phyloP scores from a whole-genome alignment of 92 coral and sea anemone species.

The Heteractis magnifica region DNA sequence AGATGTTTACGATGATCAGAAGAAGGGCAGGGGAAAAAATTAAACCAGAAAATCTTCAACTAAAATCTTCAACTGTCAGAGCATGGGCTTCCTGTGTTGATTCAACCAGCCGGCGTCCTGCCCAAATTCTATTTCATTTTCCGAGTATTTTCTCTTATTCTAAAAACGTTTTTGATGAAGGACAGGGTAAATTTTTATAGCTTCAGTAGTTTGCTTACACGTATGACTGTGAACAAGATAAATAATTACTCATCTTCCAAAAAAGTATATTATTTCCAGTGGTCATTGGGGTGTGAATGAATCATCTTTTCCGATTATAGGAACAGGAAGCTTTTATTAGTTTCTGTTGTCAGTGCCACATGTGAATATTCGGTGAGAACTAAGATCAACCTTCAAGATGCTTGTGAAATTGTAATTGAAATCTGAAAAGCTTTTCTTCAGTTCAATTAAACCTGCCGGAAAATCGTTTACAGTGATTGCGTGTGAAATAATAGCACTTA shows the following conservation, averaged over 20 bases:
- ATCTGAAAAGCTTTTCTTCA: neutral
- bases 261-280: neutral
- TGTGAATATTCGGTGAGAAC: neutral
- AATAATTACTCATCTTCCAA: neutral
- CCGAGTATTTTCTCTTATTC: too few species aligned
- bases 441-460: neutral
- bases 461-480: neutral
- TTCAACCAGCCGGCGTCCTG: too few species aligned
- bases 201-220: too few species aligned
- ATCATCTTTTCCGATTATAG: neutral
- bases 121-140: too few species aligned
- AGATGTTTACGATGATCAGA: too few species aligned
- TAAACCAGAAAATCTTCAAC: too few species aligned
- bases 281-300: neutral
- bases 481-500: neutral
- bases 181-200: too few species aligned
- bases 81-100: too few species aligned
- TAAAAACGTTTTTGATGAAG: too few species aligned
- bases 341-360: neutral
- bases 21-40: too few species aligned
- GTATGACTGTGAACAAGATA: too few species aligned
- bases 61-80: too few species aligned
- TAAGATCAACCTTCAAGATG: neutral
- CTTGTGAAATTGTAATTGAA: neutral
- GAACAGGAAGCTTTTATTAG: neutral